Evolutionary conservation across 2,888 invertebrate genomes (phyloP), one percentile per base, ranked within the genome.

Genomic region (Rhimphoctona megacephalus): DNA sequence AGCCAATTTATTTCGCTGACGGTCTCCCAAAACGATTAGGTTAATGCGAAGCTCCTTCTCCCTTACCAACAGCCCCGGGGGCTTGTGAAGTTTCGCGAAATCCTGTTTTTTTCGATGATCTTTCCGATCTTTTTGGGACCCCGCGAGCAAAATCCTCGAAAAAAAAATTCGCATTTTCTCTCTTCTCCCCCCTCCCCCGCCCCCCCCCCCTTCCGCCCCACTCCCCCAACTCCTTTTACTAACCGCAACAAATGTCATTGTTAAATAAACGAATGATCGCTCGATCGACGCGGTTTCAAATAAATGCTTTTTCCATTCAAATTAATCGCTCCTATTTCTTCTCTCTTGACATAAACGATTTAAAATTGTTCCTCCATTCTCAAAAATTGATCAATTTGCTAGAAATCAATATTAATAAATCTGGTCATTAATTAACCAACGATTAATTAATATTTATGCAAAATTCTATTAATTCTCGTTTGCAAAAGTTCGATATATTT

Each of bases 1-100:
- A 93, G 92, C 92, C 92, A 93, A 93, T 93, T 93, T 93, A 93
- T 93, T 92, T 92, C 89, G 91, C 89, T 89, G 89, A 90, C 89
- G 89, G 89, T 88, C 89, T 88, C 89, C 88, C 85, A 72, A 88
- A 91, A 91, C 92, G 92, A 93, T 93, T 93, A 92, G 91, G 91
- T 91, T 92, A 92, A 93, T 92, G 91, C 90, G 90, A 85, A 73
- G 36, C 73, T 66, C 64, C 36, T 46, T 64, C 30, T 61, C 61
- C 17, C 57, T 25, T 25, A 25, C 3, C 43, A 54, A 54, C 33
- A 54, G 46, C 69, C 49, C 25, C 57, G 64, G 43, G 72, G 25
- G 39, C 7, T 61, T 36, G 52, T 36, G 39, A 81, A 52, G 84
- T 87, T 89, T 90, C 89, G 87, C 90, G 88, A 90, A 90, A 73